These are phyloP conservation scores for Invenusta paracnida DNA, from an alignment of 2,888 invertebrate species.

Conservation along the genomic window DNA sequence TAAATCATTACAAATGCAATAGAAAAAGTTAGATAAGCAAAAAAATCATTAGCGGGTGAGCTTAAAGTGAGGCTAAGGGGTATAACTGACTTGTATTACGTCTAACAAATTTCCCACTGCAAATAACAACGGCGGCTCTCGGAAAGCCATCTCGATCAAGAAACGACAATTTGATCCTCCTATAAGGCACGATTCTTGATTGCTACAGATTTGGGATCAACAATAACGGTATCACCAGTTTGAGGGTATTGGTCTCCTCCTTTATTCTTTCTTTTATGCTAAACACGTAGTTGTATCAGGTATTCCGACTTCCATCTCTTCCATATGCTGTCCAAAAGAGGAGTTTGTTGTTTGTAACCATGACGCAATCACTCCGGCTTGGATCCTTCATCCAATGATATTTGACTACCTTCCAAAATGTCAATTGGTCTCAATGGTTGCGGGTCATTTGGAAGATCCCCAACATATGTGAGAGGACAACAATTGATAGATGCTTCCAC, in stretches of 20 bases:
- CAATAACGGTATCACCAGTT: neutral
- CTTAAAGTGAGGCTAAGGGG: too few species aligned
- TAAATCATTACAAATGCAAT: too few species aligned
- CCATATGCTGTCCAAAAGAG: neutral
- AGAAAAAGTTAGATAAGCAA: too few species aligned
- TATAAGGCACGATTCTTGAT: neutral
- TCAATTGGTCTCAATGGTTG: neutral
- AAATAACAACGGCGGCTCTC: neutral
- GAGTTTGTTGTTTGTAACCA: neutral
- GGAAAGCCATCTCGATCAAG: neutral
- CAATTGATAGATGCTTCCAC: too few species aligned
- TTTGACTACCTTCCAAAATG: neutral
- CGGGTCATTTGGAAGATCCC: neutral
- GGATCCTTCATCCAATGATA: neutral
- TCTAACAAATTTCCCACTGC: neutral
- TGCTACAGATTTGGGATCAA: neutral
- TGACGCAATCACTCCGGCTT: neutral
- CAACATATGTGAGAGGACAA: too few species aligned
- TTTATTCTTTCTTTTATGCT: too few species aligned
- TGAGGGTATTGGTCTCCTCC: neutral
- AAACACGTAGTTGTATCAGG: neutral
- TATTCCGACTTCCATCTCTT: neutral
- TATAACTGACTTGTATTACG: neutral
- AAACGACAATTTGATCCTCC: neutral
- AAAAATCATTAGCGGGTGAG: too few species aligned